phyloP scores from a whole-genome alignment of 2,113 vertebrate species.

The Zosterops borbonicus region DNA sequence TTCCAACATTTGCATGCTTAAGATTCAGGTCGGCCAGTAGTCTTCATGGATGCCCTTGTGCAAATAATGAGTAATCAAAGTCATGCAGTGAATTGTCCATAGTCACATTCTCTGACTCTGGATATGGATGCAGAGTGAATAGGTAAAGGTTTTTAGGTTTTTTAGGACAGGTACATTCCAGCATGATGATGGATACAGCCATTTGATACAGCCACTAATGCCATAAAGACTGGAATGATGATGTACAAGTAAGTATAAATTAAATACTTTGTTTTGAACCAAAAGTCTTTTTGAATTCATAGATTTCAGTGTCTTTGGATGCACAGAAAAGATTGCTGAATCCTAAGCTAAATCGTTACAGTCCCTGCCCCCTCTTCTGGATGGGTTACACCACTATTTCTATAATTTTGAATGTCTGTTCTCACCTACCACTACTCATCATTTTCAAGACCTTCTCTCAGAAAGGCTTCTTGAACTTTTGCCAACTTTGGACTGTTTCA shows the following conservation, averaged over 20 bases:
- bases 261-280: not conserved
- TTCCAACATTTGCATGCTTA: not conserved
- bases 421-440: not conserved
- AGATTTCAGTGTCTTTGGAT: not conserved
- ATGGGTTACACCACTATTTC: not conserved
- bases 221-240: not conserved
- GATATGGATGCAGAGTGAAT: not conserved
- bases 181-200: too few species aligned
- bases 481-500: not conserved
- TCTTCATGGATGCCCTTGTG: not conserved
- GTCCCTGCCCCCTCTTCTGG: not conserved
- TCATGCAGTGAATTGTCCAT: not conserved
- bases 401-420: not conserved
- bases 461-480: not conserved
- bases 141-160: not conserved
- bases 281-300: not conserved
- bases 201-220: not conserved
- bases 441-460: not conserved
- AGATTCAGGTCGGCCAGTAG: not conserved
- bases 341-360: not conserved
- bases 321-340: not conserved
- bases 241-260: not conserved
- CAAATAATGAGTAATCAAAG: not conserved
- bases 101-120: not conserved
- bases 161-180: not conserved